Evolutionary conservation across 2,113 vertebrate genomes (phyloP).

Genomic region (Myxocyprinus asiaticus): DNA sequence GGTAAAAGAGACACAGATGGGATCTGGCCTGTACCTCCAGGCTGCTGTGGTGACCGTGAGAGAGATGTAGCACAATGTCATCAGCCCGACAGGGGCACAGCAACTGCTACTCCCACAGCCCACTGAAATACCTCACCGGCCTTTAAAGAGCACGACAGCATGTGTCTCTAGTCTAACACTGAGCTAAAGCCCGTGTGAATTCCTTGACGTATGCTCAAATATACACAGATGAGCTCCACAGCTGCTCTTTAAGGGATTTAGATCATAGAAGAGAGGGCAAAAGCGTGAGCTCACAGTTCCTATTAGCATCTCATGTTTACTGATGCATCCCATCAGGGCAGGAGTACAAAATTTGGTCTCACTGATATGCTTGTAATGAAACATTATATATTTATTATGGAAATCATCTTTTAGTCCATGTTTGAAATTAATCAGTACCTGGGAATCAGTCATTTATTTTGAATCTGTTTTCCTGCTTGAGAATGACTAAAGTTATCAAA

Average conservation of each 20-base stretch:
- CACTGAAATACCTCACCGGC: conserved; percentile 46
- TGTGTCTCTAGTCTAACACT: conserved; percentile 43
- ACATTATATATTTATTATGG: not conserved
- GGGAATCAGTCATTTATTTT: not conserved
- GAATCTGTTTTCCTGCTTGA: not conserved
- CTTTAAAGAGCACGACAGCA: conserved; percentile 33
- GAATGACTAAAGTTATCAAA: not conserved
- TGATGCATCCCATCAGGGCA: conserved; percentile 1
- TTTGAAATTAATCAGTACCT: not conserved
- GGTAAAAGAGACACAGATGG: conserved; percentile 47
- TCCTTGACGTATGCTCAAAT: conserved; percentile 49
- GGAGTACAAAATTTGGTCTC: not conserved
- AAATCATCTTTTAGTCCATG: not conserved
- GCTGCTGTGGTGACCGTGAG: conserved; percentile 20
- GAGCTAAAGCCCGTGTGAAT: conserved; percentile 51
- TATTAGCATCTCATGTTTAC: conserved; percentile 30
- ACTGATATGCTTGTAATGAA: not conserved
- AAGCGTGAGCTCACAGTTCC: conserved; percentile 37
- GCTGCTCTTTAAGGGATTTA: conserved; percentile 51
- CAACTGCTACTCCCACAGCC: conserved; percentile 55
- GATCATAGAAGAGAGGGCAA: conserved; percentile 43
- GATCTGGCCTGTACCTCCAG: conserved; percentile 44
- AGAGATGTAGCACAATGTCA: conserved; percentile 47
- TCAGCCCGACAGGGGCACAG: conserved; percentile 46
- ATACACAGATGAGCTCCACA: conserved; percentile 48